Evolutionary conservation across 2,888 invertebrate genomes (phyloP).

Genomic region (Sarcophaga subvicina): DNA sequence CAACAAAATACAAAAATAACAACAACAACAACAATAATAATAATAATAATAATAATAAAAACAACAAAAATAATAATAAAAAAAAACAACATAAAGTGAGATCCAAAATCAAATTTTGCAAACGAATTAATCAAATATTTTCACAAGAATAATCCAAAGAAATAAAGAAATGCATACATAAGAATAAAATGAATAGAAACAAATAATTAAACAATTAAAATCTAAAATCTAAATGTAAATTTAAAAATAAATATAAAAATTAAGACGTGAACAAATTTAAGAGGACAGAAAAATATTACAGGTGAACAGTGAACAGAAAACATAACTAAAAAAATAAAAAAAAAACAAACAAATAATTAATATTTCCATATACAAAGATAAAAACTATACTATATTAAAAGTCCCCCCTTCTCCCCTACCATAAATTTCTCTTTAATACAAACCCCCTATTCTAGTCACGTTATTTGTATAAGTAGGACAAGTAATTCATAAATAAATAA

Average conservation of each 20-base stretch:
- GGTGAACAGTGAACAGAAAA: slow-evolving; percentile 48
- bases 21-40: slow-evolving; percentile 33
- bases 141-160: no score
- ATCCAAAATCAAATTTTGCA: slow-evolving; percentile 54
- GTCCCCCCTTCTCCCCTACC: slow-evolving; percentile 2
- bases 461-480: slow-evolving; percentile 60
- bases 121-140: slow-evolving; percentile 26
- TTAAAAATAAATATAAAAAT: slow-evolving; percentile 21
- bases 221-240: slow-evolving; percentile 48
- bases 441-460: slow-evolving; percentile 55
- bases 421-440: slow-evolving; percentile 11
- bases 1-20: slow-evolving; percentile 2
- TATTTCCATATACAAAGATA: slow-evolving; percentile 36
- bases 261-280: neutral
- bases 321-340: slow-evolving; percentile 20
- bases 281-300: slow-evolving; percentile 49
- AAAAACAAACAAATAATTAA: slow-evolving; percentile 14
- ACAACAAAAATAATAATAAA: slow-evolving; percentile 20
- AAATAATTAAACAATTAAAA: slow-evolving; percentile 12
- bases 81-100: slow-evolving; percentile 11
- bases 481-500: slow-evolving; percentile 8
- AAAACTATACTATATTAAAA: neutral
- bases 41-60: slow-evolving; percentile 24
- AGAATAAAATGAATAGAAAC: slow-evolving; percentile 2
- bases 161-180: neutral